Evolutionary conservation across 2,113 vertebrate species (phyloP).

Genomic region (Lontra canadensis): DNA sequence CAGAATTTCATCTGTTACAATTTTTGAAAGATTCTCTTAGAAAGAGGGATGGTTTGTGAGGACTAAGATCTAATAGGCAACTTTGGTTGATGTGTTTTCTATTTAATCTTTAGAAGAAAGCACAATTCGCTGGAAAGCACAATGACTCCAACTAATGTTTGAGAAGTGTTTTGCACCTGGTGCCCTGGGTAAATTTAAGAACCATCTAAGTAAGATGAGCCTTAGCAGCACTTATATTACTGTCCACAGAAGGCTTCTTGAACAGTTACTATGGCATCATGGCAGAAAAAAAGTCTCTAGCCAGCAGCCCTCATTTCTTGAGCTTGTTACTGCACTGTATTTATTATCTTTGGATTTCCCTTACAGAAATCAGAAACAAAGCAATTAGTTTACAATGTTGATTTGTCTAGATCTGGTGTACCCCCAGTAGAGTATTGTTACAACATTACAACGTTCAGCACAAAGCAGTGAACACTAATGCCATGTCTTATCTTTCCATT

Average conservation of each 20-base stretch:
- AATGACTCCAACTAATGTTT: not conserved
- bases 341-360: slow-evolving; percentile 44
- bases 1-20: not conserved
- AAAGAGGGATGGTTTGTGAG: not conserved
- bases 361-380: slow-evolving; percentile 32
- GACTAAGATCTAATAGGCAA: not conserved
- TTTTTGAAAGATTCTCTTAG: not conserved
- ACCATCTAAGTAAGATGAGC: not conserved
- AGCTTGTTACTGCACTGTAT: slow-evolving; percentile 4
- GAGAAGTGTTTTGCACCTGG: not conserved
- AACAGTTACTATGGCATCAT: not conserved
- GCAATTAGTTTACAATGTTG: slow-evolving; percentile 46
- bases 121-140: not conserved
- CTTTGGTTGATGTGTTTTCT: not conserved
- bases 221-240: not conserved
- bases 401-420: not conserved
- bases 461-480: not conserved
- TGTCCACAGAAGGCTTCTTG: not conserved
- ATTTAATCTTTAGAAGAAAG: not conserved
- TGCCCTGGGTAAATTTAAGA: not conserved
- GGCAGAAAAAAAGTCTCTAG: not conserved
- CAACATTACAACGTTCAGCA: not conserved
- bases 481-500: not conserved
- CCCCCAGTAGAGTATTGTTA: not conserved
- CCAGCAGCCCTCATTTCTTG: slow-evolving; percentile 35